Base-by-base conservation (phyloP, 2,113 vertebrate species). In the Seriola dumerili region DNA sequence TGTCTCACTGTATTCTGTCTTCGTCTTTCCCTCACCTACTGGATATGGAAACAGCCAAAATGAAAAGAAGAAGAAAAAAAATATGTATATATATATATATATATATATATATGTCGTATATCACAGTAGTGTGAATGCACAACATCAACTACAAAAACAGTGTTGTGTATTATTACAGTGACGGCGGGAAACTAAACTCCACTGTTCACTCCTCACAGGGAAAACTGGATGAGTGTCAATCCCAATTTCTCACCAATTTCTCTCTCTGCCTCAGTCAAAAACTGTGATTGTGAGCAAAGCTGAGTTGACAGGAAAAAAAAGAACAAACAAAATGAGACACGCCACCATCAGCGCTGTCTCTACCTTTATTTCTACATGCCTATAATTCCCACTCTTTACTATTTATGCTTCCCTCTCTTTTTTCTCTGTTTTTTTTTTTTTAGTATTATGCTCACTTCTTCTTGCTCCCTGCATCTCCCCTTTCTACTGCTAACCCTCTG, bases 151-250 rank as follows among this genome's bases (percentile, higher is more conserved):
- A 46, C 44, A 84, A 21, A 48, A 44, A 29, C 8, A 71, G 38
- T 16, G 10, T 40, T 86, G 73, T 46, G 50, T 73, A 55, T 79
- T 75, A 81, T 80, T 75, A 77, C 72, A 80, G 55, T 74, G 38
- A 64, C 12, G 25, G 36, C 62, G 6, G 69, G 81, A 83, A 70
- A 78, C 78, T 77, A 80, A 88, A 91, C 63, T 84, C 59, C 62
- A 59, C 59, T 76, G 78, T 64, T 89, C 69, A 69, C 72, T 80
- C 58, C 63, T 82, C 75, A 70, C 69, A 58, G 72, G 40, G 65
- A 87, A 92, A 90, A 89, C 68, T 58, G 73, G 52, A 84, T 80
- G 55, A 84, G 76, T 77, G 90, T 89, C 89, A 86, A 67, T 86
- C 85, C 76, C 73, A 76, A 81, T 91, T 84, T 88, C 75, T 84